A percentile compares a stretch with the other conserved stretches of the same genome.
These are phyloP conservation scores for Orthonychiurus folsomi DNA, from an alignment of 2,888 invertebrate species.

Conservation along the genomic window DNA sequence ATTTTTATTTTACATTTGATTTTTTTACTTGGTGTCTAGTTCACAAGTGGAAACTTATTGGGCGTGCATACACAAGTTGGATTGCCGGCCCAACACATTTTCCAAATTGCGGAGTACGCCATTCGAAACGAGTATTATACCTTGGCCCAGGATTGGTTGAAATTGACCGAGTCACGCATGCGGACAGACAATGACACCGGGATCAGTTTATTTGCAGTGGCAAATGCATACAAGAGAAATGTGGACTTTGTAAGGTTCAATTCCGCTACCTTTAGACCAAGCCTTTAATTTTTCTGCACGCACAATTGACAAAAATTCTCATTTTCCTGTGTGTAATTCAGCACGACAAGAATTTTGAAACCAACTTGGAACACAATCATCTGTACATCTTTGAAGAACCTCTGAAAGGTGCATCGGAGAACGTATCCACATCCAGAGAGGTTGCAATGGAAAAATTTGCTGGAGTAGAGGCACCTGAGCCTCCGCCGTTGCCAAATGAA, in stretches of 20 bases:
- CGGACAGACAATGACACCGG: constrained; percentile 4
- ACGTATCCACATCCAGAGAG: not conserved
- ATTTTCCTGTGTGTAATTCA: constrained; percentile 8
- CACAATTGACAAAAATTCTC: not conserved
- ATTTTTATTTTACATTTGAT: not conserved
- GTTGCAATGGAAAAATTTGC: not conserved
- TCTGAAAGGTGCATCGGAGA: not conserved
- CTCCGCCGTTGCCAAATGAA: not conserved
- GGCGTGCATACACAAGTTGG: constrained; percentile 32
- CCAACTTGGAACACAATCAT: not conserved
- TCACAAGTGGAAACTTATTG: constrained; percentile 30
- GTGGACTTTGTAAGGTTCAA: not conserved
- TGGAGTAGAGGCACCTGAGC: not conserved
- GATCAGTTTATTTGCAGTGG: not conserved
- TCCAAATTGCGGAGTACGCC: constrained; percentile 37
- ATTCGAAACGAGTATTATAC: constrained; percentile 35
- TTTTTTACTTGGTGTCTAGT: constrained; percentile 10
- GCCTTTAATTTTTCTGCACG: too few species aligned
- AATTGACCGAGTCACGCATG: constrained; percentile 23
- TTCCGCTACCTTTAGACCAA: too few species aligned
- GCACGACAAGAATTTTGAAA: constrained; percentile 36
- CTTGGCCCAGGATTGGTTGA: constrained; percentile 38
- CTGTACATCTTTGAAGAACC: not conserved
- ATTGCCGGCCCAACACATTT: constrained; percentile 33
- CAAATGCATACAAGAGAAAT: not conserved